phyloP scores from a whole-genome alignment of 2,888 invertebrate species.

The Synergus laeviventris region DNA sequence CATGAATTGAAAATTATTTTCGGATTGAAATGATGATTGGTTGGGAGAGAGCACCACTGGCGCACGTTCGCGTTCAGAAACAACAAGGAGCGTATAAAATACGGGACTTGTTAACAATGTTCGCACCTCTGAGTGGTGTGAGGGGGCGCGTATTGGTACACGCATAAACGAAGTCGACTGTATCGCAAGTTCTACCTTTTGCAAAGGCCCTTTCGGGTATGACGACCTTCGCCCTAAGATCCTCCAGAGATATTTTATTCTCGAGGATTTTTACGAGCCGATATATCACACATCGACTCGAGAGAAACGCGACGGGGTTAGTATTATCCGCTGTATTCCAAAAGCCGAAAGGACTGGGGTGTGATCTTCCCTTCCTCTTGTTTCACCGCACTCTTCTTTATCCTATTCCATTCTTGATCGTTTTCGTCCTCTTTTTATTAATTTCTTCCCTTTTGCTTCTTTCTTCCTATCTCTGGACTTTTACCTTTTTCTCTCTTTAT shows the following conservation, averaged over 20 bases:
- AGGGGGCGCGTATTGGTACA: conserved; percentile 48
- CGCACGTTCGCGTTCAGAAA: conserved; percentile 50
- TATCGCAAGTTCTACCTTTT: conserved; percentile 51
- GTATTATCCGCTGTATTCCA: conserved; percentile 52
- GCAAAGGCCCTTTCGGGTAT: conserved; percentile 73
- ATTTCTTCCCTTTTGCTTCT: not conserved
- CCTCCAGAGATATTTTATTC: conserved; percentile 75
- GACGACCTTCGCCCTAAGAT: conserved; percentile 74
- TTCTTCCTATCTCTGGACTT: not conserved
- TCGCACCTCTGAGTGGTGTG: conserved; percentile 68
- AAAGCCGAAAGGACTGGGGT: conserved; percentile 53
- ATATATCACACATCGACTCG: conserved; percentile 75
- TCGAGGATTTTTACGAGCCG: conserved; percentile 75
- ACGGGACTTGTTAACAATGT: conserved; percentile 75
- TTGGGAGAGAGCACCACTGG: conserved; percentile 62
- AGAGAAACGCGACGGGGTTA: conserved; percentile 54
- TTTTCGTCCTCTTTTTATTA: not conserved
- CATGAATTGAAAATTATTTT: not conserved
- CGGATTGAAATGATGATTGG: not conserved
- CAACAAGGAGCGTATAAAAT: conserved; percentile 69
- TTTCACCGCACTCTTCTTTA: not conserved
- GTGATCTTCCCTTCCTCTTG: conserved; percentile 42
- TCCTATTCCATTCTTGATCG: not conserved
- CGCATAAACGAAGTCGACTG: conserved; percentile 50
- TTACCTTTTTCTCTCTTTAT: not conserved